Evolutionary conservation across 1,140 invertebrate species (phyloP).

Genomic region (Aleiodes sp.): DNA sequence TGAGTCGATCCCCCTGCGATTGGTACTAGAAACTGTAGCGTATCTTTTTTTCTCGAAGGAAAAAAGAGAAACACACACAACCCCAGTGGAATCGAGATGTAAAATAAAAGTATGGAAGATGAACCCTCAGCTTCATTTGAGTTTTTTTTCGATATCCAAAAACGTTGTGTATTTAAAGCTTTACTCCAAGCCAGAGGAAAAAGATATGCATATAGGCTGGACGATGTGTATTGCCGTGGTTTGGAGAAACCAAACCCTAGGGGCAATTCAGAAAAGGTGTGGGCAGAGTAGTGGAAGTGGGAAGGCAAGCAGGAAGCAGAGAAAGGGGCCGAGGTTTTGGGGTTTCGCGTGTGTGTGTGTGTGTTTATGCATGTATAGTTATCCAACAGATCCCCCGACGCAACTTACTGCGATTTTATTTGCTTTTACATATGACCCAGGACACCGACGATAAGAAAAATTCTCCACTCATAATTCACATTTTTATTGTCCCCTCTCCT

Average conservation of each 20-base stretch:
- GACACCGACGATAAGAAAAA: slow-evolving; percentile 40
- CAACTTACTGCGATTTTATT: slow-evolving; percentile 60
- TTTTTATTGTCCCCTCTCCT: slow-evolving; percentile 37
- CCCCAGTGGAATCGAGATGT: slow-evolving; percentile 8
- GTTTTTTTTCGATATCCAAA: slow-evolving; percentile 4
- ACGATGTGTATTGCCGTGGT: not conserved
- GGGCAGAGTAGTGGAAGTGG: not conserved
- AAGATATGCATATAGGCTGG: slow-evolving; percentile 15
- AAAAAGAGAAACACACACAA: not conserved
- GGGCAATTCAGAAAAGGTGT: slow-evolving; percentile 9
- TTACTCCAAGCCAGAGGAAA: not conserved
- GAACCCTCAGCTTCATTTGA: slow-evolving; percentile 2
- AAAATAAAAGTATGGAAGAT: slow-evolving; percentile 7
- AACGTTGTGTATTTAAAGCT: not conserved
- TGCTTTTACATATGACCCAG: slow-evolving; percentile 56
- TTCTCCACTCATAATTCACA: slow-evolving; percentile 34
- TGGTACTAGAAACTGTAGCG: not conserved
- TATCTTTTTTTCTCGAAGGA: not conserved
- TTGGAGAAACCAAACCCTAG: slow-evolving; percentile 7
- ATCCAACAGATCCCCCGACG: slow-evolving; percentile 50
- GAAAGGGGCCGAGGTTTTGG: slow-evolving; percentile 23
- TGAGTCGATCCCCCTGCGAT: too few species aligned
- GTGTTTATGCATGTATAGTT: too few species aligned
- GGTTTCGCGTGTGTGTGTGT: slow-evolving; percentile 44
- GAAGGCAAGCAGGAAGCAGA: not conserved